These are phyloP conservation scores for Brachyrhaphis roseni DNA, from an alignment of 2,797 vertebrate genomes.

Conservation along the genomic window DNA sequence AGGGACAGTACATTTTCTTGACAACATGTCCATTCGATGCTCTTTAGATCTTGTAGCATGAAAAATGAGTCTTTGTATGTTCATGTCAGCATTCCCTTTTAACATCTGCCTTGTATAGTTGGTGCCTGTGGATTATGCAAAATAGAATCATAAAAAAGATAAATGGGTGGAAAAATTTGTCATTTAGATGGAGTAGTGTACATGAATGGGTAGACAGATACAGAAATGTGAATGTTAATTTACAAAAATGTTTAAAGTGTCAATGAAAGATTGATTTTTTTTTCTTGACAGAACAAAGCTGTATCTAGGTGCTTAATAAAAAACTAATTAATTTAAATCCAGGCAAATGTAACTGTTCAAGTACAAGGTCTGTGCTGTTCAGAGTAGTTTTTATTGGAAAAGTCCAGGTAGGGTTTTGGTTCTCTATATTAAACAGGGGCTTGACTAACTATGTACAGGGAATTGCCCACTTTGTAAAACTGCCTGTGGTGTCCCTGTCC, in stretches of 20 bases:
- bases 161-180: slow-evolving; percentile 2
- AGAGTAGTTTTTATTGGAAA: neutral
- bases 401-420: neutral
- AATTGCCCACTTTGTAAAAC: neutral
- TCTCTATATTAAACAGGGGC: neutral
- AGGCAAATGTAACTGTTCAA: neutral
- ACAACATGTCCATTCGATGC: slow-evolving; percentile 32
- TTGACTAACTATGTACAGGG: neutral
- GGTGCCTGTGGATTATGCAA: slow-evolving; percentile 20
- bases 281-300: neutral
- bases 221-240: neutral
- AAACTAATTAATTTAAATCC: neutral
- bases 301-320: neutral
- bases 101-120: slow-evolving; percentile 36
- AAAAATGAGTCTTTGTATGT: slow-evolving; percentile 40
- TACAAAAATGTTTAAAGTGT: neutral
- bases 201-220: neutral
- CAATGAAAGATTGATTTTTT: neutral
- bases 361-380: neutral
- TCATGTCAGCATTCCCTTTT: slow-evolving; percentile 24
- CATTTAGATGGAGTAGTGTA: neutral
- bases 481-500: neutral
- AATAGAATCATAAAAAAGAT: slow-evolving; percentile 10
- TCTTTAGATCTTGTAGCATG: slow-evolving; percentile 42
- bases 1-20: slow-evolving; percentile 26